Evolutionary conservation across 2,113 vertebrate species (phyloP), one percentile per base, ranked within the genome.

Genomic region (Naja naja): DNA sequence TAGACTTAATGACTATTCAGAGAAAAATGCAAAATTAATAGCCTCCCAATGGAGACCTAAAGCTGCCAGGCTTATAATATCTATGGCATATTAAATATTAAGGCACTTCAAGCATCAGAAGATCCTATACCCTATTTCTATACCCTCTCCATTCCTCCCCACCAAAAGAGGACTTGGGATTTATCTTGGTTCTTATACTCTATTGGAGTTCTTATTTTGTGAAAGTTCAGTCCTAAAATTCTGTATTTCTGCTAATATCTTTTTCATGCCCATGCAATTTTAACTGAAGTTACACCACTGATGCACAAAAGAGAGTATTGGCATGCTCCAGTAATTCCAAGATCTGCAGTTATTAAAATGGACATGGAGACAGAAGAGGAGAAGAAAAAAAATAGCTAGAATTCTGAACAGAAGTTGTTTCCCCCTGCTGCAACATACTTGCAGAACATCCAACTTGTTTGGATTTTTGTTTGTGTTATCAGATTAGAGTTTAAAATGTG

Each of bases 1-100:
- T 60, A 94, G 45, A 93, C 87, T 93, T 95, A 94, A 93, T 94
- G 92, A 90, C 56, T 94, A 20, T 85, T 94, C 90, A 91, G 54
- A 45, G 30, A 93, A 93, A 43, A 93, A 43, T 25, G 91, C 45
- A 94, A 93, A 95, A 94, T 94, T 91, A 92, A 85, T 56, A 94
- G 74, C 52, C 91, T 92, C 86, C 86, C 30, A 88, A 27, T 58
- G 92, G 92, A 89, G 45, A 30, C 25, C 74, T 60, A 86, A 93
- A 90, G 5, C 55, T 6, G 16, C 55, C 60, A 81, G 18, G 81
- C 47, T 90, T 87, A 94, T 43, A 53, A 34, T 93, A 53, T 47
- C 55, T 64, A 53, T 9, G 23, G 2, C 45, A 86, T 60, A 55
- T 87, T 64, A n/a, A 39, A 18, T 87, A 64, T 64, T n/a, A 11